Base-by-base conservation (phyloP, 2,113 vertebrate genomes). In the Pseudorhombus dupliciocellatus region DNA sequence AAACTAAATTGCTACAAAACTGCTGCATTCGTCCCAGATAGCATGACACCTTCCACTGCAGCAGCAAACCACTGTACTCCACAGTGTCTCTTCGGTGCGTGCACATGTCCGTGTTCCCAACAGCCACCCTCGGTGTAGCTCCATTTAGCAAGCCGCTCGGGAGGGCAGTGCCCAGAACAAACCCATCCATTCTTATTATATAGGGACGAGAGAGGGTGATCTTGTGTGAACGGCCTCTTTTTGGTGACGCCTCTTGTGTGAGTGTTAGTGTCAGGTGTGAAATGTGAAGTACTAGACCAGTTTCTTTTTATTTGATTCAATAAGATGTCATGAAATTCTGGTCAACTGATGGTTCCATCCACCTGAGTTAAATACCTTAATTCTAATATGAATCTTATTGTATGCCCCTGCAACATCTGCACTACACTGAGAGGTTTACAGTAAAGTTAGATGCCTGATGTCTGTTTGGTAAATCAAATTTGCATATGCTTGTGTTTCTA, bases 101-200 rank as follows among this genome's bases (percentile, higher is more conserved):
- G 54, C 46, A 37, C 42, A 51, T 51, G 14, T 54, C 50, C 20
- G 25, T 67, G 60, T 59, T 59, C 22, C 28, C 28, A 48, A 77
- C 54, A 75, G 51, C 31, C 65, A 68, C 74, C 65, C 55, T 62
- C 63, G 52, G 51, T 67, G 75, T 70, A 67, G 84, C 66, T 85
- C 85, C 83, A 89, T 90, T 89, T 80, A 87, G 77, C 83, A 66
- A 30, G 28, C 56, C 65, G 71, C 69, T 80, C 20, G 28, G 70
- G 68, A 20, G 74, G 63, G 87, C 84, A 72, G 84, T 31, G 5
- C n/a, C 22, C 73, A 84, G 63, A 87, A 80, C 81, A 77, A 84
- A 73, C 87, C 56, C 83, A 89, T 89, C 71, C 67, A 87, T 88
- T 83, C 73, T 78, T 71, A 89, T 87, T 87, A 89, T 84, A 46